phyloP scores from a whole-genome alignment of 2,888 invertebrate genomes.

The Cataglyphis livida region DNA sequence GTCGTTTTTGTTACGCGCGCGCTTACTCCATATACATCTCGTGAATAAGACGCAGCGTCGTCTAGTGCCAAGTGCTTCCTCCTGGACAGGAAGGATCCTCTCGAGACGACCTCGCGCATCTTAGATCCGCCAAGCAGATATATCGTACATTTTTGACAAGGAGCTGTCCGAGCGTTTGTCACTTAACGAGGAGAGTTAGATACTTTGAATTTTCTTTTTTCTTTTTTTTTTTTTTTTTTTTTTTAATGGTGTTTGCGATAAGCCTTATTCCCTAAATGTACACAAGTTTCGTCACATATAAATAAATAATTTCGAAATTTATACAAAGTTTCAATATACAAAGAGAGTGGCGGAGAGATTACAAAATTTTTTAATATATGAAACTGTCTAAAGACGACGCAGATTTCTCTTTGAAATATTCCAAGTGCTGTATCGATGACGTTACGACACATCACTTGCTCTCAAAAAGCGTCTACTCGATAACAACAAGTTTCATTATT shows the following conservation, averaged over 20 bases:
- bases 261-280: neutral
- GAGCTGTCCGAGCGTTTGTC: neutral
- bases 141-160: constrained; percentile 42
- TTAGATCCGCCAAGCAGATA: constrained; percentile 17
- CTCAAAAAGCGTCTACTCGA: neutral
- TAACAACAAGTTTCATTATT: neutral
- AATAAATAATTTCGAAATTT: constrained; percentile 4
- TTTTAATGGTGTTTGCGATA: neutral
- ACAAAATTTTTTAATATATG: neutral
- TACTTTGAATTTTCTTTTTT: too few relatives aligned
- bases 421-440: neutral
- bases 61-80: constrained; percentile 60
- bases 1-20: constrained; percentile 29
- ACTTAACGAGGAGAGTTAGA: constrained; percentile 6
- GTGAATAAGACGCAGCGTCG: constrained; percentile 43
- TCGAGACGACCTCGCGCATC: constrained; percentile 50
- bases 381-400: neutral
- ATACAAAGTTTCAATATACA: neutral
- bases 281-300: neutral
- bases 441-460: neutral
- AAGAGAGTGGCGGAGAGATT: neutral
- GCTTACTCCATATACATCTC: constrained; percentile 23
- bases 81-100: constrained; percentile 66
- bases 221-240: neutral
- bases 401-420: neutral